These are phyloP conservation scores for Sinopyrophorus schimmeli DNA, from an alignment of 2,888 invertebrate genomes.

Conservation along the genomic window DNA sequence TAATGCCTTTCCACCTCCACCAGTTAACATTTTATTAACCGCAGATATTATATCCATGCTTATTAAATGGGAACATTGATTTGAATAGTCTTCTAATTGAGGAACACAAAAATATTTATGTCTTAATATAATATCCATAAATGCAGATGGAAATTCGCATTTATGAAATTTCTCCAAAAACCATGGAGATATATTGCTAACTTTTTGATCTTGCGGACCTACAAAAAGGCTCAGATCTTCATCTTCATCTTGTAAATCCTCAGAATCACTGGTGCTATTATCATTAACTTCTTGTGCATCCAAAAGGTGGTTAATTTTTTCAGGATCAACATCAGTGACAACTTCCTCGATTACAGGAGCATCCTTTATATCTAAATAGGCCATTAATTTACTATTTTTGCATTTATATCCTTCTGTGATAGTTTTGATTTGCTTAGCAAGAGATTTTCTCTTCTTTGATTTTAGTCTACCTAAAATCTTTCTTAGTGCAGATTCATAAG, in stretches of 20 bases:
- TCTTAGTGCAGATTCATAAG: conserved; percentile 68
- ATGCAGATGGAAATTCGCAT: conserved; percentile 66
- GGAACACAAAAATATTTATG: conserved; percentile 68
- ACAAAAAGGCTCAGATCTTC: neutral
- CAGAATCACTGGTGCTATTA: neutral
- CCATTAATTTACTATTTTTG: conserved; percentile 61
- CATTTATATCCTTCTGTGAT: conserved; percentile 68
- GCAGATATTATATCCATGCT: conserved; percentile 65
- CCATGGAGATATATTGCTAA: conserved; percentile 67
- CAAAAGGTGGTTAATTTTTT: conserved; percentile 22
- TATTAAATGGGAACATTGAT: conserved; percentile 63
- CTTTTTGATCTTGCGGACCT: conserved; percentile 29
- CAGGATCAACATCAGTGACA: conserved; percentile 24
- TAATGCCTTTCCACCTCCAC: conserved; percentile 36
- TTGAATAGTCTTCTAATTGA: conserved; percentile 71
- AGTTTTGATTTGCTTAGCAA: conserved; percentile 63
- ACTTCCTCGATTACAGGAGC: conserved; percentile 13
- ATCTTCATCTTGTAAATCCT: too few relatives aligned
- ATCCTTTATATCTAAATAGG: conserved; percentile 57
- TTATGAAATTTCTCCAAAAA: conserved; percentile 65
- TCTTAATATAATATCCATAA: conserved; percentile 70
- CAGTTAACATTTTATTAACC: conserved; percentile 56
- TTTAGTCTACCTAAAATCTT: conserved; percentile 68
- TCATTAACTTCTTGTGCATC: too few relatives aligned
- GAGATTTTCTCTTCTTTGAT: conserved; percentile 58